These are phyloP conservation scores for Smittia sp. DNA, from an alignment of 2,888 invertebrate genomes.

Conservation along the genomic window DNA sequence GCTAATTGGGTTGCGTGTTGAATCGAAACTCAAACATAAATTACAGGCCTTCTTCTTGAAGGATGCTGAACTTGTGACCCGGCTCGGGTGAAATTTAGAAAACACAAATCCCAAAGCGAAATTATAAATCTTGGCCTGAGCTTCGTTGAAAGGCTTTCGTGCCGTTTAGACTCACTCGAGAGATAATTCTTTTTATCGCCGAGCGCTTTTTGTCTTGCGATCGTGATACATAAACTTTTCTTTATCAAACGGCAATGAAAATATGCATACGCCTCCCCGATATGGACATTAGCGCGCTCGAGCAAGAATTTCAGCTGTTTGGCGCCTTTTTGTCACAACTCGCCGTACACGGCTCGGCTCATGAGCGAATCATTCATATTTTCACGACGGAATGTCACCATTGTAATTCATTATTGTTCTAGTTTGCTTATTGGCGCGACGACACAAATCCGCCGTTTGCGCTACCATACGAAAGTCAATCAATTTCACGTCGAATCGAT, in stretches of 20 bases:
- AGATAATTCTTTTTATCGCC: too few species aligned
- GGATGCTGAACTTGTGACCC: too few species aligned
- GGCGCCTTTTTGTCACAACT: conserved; percentile 6
- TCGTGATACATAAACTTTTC: background rate
- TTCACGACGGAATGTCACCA: background rate
- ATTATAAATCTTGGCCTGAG: background rate
- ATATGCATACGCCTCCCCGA: background rate
- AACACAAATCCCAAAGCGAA: too few species aligned
- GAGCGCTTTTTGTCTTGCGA: background rate
- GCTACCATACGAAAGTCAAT: conserved; percentile 22
- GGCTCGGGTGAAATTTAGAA: too few species aligned
- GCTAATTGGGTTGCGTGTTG: conserved; percentile 8
- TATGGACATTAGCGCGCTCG: background rate
- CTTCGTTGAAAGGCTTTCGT: too few species aligned
- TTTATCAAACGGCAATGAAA: background rate
- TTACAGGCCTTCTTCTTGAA: background rate
- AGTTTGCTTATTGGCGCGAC: background rate
- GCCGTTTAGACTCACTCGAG: too few species aligned
- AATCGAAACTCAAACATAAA: background rate
- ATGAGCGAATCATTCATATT: background rate
- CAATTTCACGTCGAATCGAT: conserved; percentile 13
- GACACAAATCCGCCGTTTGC: background rate
- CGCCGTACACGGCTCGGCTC: background rate
- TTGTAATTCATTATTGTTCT: conserved; percentile 8
- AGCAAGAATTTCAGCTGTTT: background rate